phyloP scores from a whole-genome alignment of 92 coral and sea anemone genomes.

The Muricea muricata region DNA sequence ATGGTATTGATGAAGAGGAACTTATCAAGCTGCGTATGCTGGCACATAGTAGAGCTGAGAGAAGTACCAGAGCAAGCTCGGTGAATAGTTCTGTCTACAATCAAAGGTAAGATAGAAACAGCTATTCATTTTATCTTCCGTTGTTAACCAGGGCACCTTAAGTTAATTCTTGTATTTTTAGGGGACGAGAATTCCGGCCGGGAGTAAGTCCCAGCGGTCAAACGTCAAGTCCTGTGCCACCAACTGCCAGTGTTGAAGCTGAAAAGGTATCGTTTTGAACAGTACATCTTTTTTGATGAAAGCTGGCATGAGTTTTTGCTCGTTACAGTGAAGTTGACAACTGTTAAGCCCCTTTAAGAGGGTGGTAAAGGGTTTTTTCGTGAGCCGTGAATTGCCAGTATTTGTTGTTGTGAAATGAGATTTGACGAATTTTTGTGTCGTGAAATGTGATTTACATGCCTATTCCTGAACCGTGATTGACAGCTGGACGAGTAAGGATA shows the following conservation, averaged over 20 bases:
- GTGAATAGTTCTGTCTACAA: background rate
- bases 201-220: constrained; percentile 91
- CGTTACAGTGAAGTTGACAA: no score
- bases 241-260: constrained; percentile 13
- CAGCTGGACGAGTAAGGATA: no score
- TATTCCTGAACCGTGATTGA: no score
- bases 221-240: constrained; percentile 84
- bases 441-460: no score
- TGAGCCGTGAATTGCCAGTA: no score
- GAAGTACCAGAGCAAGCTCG: constrained; percentile 23
- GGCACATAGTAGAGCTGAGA: constrained; percentile 59
- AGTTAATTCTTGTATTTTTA: constrained; percentile 11
- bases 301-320: no score
- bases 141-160: background rate
- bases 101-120: constrained; percentile 3
- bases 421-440: no score
- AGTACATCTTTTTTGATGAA: background rate
- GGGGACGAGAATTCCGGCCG: constrained; percentile 14
- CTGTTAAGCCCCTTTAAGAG: no score
- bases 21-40: constrained; percentile 74
- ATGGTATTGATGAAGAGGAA: constrained; percentile 85
- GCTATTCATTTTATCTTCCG: background rate
- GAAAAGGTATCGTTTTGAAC: constrained; percentile 4
- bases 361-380: no score
- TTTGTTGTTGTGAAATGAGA: no score